Percentiles rank a stretch among this genome's conserved stretches.
Conservation (phyloP, 2,888 invertebrate species). For the Liodrosophila aerea region DNA sequence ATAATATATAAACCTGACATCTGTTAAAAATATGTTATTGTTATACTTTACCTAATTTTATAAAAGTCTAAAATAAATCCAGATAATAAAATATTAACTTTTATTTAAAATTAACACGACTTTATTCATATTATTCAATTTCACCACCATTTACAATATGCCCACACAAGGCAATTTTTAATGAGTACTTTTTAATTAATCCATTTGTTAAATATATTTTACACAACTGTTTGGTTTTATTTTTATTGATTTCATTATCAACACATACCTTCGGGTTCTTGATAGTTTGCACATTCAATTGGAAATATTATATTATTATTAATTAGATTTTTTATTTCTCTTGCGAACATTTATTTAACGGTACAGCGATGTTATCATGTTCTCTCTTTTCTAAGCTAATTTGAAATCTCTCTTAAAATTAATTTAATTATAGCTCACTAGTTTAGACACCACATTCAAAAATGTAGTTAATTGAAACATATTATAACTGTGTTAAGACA, state of each 20-base stretch:
- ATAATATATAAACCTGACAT: too few species aligned
- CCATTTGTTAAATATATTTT: constrained; percentile 63
- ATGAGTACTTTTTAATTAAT: constrained; percentile 42
- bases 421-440: constrained; percentile 58
- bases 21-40: too few species aligned
- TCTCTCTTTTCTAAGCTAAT: constrained; percentile 28
- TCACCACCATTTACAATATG: constrained; percentile 72
- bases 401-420: constrained; percentile 39
- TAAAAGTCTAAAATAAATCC: too few species aligned
- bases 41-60: too few species aligned
- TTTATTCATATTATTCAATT: constrained; percentile 51
- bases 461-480: constrained; percentile 30
- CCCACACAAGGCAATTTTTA: constrained; percentile 50
- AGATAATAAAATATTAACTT: too few species aligned
- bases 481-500: constrained; percentile 8
- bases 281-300: constrained; percentile 48
- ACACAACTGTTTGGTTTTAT: constrained; percentile 42
- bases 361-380: constrained; percentile 16
- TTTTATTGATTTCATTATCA: constrained; percentile 22
- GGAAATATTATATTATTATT: constrained; percentile 26
- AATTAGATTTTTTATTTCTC: constrained; percentile 6
- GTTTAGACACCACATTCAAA: constrained; percentile 53
- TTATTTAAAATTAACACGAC: constrained; percentile 61
- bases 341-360: constrained; percentile 51
- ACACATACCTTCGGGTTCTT: constrained; percentile 48